phyloP scores from a whole-genome alignment of 2,113 vertebrate species.

The Motacilla tschutschensis region DNA sequence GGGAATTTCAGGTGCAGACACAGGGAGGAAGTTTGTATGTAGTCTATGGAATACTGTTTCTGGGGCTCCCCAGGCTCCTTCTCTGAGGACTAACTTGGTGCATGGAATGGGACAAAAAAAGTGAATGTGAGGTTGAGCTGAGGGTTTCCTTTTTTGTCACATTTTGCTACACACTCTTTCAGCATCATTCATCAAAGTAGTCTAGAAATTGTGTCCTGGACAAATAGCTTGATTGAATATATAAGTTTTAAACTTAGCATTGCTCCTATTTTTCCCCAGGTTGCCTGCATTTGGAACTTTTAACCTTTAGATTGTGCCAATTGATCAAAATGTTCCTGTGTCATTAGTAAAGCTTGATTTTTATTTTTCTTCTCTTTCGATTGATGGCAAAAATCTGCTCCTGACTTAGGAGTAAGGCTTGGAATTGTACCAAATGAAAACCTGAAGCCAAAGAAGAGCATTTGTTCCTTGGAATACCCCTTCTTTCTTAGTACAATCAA shows the following conservation, averaged over 20 bases:
- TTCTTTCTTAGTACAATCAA: neutral
- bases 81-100: neutral
- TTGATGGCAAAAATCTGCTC: neutral
- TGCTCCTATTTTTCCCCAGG: neutral
- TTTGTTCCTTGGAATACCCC: neutral
- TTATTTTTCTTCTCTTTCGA: neutral
- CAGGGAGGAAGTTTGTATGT: neutral
- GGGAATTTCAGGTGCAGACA: neutral
- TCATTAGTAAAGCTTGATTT: neutral
- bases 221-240: neutral
- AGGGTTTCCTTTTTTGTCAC: neutral
- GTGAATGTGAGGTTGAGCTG: neutral
- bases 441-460: neutral
- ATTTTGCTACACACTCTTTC: fast-evolving
- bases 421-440: neutral
- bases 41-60: neutral
- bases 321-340: neutral
- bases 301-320: neutral
- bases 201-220: neutral
- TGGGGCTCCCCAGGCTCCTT: neutral
- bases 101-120: neutral
- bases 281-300: neutral
- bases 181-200: neutral
- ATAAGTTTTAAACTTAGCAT: neutral
- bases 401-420: neutral